Evolutionary conservation across 1,140 invertebrate genomes (phyloP), one percentile per base, ranked within the genome.

Genomic region (Brachionus sp.): DNA sequence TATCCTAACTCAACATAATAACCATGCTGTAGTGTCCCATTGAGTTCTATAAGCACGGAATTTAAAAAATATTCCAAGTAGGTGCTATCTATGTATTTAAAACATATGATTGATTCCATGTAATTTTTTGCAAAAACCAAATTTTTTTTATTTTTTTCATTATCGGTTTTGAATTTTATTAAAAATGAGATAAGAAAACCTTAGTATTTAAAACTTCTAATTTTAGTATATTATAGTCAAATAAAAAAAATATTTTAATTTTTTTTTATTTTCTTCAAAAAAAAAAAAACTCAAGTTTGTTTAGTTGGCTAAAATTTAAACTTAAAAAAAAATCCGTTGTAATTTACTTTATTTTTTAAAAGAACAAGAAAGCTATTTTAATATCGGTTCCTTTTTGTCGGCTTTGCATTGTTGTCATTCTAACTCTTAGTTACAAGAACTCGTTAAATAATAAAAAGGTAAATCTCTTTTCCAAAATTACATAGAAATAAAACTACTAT

Each of bases 221-320:
- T 70, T 70, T 70, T 70, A 19, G 66, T 70, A 70, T 70, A 70
- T 42, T 70, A 70, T 19, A 70, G n/a, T 70, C 66, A 70, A 39
- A 39, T 42, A 19, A 70, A 70, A 70, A 29, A 70, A 39, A 37
- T 16, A 66, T 66, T 66, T 33, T 13, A 66, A 66, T 33, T 66
- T 66, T 13, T 66, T 13, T 29, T 29, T 29, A 29, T 29, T 29
- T 29, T 29, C 29, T 29, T 29, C 29, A 29, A 29, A 29, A 46
- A 12, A 46, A 46, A 46, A 46, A 66, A 66, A 33, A 33, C 29
- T 66, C 12, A 44, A 70, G 66, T 70, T 70, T 70, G 35, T 70
- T 70, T 70, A 39, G 66, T 37, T 19, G 35, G 35, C 29, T 0
- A 70, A 39, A 70, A 39, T 37, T 37, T 37, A 37, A 37, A 33